A percentile compares a stretch with the other conserved stretches of the same genome.
Conservation (phyloP, 2,797 vertebrate species). For the Staurois parvus region DNA sequence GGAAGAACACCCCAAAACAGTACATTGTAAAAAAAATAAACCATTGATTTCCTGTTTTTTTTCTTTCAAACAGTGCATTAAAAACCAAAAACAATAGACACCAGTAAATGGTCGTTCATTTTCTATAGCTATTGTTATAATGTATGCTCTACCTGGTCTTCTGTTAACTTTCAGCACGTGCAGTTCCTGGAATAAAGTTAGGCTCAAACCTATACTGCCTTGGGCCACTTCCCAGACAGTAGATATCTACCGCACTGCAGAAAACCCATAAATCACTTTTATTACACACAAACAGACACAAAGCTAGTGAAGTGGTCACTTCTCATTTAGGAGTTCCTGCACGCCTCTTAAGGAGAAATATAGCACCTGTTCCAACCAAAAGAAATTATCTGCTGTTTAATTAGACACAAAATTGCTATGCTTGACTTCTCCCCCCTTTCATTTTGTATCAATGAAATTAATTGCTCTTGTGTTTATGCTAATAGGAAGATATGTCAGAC, state of each 20-base stretch:
- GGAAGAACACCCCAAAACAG: too few species aligned
- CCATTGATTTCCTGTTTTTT: too few species aligned
- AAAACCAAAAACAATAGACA: too few species aligned
- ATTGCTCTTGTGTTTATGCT: conserved; percentile 21
- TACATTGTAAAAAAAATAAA: too few species aligned
- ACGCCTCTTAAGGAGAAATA: neutral
- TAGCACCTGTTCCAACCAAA: conserved; percentile 8
- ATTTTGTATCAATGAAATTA: conserved; percentile 16
- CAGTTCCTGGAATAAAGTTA: neutral
- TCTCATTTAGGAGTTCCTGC: conserved; percentile 10
- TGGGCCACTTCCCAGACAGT: conserved; percentile 41
- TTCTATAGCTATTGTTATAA: too few species aligned
- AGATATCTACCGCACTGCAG: conserved; percentile 18
- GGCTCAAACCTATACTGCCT: neutral
- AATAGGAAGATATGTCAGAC: conserved; percentile 23
- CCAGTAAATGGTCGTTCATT: too few species aligned
- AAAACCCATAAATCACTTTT: conserved; percentile 41
- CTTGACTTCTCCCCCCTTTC: neutral
- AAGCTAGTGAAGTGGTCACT: conserved; percentile 40
- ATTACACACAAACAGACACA: conserved; percentile 12
- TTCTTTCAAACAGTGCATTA: too few species aligned
- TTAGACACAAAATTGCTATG: conserved; percentile 20
- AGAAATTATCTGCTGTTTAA: conserved; percentile 39
- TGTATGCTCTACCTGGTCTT: too few species aligned
- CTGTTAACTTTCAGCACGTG: neutral